Evolutionary conservation across 2,797 vertebrate genomes (phyloP).

Genomic region (Geotrypetes seraphini): DNA sequence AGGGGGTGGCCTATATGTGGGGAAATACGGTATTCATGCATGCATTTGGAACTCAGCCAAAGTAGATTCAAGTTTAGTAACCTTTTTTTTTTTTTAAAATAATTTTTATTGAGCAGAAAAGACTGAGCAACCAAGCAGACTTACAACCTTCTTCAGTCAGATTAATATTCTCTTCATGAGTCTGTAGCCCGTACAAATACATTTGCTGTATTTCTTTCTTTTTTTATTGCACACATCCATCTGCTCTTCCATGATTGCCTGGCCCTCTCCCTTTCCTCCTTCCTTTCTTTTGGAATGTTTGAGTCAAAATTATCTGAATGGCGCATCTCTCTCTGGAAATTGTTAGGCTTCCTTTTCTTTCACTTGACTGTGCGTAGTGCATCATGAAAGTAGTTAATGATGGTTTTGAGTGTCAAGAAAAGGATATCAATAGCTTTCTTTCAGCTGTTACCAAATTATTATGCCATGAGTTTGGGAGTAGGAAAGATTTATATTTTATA

Average conservation of each 20-base stretch:
- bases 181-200: conserved; percentile 2
- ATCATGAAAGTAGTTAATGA: conserved; percentile 22
- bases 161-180: neutral
- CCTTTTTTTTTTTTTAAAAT: no score
- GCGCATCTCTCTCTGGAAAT: conserved; percentile 5
- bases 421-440: conserved; percentile 47
- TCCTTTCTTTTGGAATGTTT: neutral
- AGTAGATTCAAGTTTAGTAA: neutral
- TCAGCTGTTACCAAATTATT: conserved; percentile 27
- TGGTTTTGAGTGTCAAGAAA: conserved; percentile 38
- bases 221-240: no score
- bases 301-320: neutral
- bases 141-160: neutral
- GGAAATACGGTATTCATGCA: no score
- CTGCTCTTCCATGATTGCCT: no score
- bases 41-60: neutral
- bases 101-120: no score
- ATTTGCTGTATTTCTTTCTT: no score
- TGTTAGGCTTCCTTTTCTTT: conserved; percentile 4
- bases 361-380: conserved; percentile 1
- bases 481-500: conserved; percentile 22
- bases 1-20: no score
- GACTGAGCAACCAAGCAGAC: no score
- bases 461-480: conserved; percentile 23
- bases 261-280: conserved; percentile 2